A percentile compares a stretch with the other conserved stretches of the same genome.
Evolutionary conservation across 2,113 vertebrate genomes (phyloP).

Genomic region (Aegotheles bennettii): DNA sequence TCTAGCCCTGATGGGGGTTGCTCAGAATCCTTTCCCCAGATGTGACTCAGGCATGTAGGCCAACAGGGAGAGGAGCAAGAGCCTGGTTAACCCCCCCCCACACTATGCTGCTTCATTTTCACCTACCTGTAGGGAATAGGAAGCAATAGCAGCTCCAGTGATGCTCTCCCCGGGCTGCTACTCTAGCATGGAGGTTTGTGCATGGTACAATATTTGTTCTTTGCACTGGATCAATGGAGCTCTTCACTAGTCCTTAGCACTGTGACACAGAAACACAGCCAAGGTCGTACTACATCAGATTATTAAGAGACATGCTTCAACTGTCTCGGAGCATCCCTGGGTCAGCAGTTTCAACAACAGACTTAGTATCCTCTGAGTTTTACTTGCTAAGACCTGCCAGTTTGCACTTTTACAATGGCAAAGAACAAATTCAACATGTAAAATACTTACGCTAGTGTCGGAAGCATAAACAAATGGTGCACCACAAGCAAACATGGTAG

Average conservation of each 20-base stretch:
- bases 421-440: not conserved
- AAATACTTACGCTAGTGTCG: rapidly evolving
- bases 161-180: not conserved
- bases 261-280: not conserved
- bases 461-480: not conserved
- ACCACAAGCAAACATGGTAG: not conserved
- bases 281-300: not conserved
- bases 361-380: not conserved
- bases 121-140: not conserved
- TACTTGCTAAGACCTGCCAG: not conserved
- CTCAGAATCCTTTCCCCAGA: not conserved
- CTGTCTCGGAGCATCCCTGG: not conserved
- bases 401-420: not conserved
- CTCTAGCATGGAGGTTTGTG: not conserved
- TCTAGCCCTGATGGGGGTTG: not conserved
- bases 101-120: not conserved
- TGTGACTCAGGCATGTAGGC: not conserved
- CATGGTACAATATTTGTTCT: not conserved
- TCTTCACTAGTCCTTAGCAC: not conserved
- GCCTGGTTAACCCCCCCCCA: not conserved
- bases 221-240: not conserved
- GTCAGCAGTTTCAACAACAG: not conserved
- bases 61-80: not conserved
- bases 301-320: not conserved
- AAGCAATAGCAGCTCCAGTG: not conserved